These are phyloP conservation scores for Himalopsyche kuldschensis DNA, from an alignment of 2,888 invertebrate genomes.

Conservation along the genomic window DNA sequence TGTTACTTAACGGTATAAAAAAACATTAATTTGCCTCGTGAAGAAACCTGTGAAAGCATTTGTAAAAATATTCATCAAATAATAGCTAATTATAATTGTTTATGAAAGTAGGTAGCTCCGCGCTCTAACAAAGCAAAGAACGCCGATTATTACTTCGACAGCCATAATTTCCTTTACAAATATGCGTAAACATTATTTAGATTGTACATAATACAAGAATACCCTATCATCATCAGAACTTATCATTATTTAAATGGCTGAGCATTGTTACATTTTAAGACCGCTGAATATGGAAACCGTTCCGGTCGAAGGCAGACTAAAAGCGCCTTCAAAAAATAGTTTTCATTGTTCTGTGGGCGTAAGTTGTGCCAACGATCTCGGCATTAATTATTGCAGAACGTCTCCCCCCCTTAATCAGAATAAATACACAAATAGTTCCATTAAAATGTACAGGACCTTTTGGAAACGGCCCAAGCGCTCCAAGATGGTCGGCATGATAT, in stretches of 20 bases:
- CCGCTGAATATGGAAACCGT: conserved; percentile 19
- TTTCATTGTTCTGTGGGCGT: conserved; percentile 23
- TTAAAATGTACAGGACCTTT: conserved; percentile 23
- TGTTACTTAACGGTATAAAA: too few relatives aligned
- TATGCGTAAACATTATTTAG: not conserved
- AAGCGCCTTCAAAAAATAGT: conserved; percentile 13
- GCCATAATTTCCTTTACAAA: not conserved
- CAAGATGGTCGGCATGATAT: conserved; percentile 25
- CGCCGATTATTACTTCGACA: not conserved
- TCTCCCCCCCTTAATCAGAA: conserved; percentile 2
- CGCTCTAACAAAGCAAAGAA: not conserved
- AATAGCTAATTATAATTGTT: not conserved
- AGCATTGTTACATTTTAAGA: conserved; percentile 15
- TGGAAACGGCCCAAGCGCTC: conserved; percentile 26
- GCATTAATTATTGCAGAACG: conserved; percentile 7
- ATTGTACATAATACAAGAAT: conserved; percentile 3
- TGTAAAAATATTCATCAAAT: not conserved
- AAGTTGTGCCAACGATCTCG: conserved; percentile 15
- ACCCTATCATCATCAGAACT: conserved; percentile 26
- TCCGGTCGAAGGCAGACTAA: conserved; percentile 20
- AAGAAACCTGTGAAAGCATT: not conserved
- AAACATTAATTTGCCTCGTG: too few relatives aligned
- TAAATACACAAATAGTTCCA: conserved; percentile 29
- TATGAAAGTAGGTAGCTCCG: not conserved
- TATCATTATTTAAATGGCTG: conserved; percentile 21